These are phyloP conservation scores for Neodon shergylaensis DNA, from an alignment of 2,113 vertebrate genomes.

Conservation along the genomic window DNA sequence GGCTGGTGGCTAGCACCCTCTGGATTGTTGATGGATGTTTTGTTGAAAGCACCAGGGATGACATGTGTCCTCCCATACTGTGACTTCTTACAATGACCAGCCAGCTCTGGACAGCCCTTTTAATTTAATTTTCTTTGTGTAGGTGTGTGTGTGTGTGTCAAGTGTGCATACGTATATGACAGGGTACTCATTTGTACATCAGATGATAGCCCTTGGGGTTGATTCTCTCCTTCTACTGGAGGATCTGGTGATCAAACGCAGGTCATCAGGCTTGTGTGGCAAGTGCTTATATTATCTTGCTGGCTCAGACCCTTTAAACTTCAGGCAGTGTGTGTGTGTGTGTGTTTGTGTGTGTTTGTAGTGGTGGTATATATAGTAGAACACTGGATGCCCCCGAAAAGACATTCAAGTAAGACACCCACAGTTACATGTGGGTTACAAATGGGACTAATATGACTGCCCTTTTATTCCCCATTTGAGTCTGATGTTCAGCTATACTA, in stretches of 20 bases:
- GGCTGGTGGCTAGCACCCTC: neutral
- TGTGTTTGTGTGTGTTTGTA: neutral
- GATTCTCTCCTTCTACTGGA: too few species aligned
- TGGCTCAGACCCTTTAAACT: too few species aligned
- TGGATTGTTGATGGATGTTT: neutral
- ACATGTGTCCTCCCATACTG: neutral
- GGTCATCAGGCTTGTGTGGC: too few species aligned
- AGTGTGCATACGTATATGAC: accelerated
- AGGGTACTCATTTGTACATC: too few species aligned
- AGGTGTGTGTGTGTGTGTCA: too few species aligned
- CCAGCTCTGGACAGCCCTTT: neutral
- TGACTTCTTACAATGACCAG: neutral
- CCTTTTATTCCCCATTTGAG: neutral
- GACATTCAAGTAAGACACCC: neutral
- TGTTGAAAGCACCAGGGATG: neutral
- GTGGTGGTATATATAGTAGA: neutral
- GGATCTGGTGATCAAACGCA: too few species aligned
- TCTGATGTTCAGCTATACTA: neutral
- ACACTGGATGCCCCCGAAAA: neutral
- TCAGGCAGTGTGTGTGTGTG: neutral
- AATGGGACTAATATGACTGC: too few species aligned
- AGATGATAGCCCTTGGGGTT: too few species aligned
- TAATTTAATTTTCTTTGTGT: neutral
- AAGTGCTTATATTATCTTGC: too few species aligned
- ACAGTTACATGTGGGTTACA: neutral